These are phyloP conservation scores for Emys orbicularis DNA, from an alignment of 2,797 vertebrate genomes.

Conservation along the genomic window DNA sequence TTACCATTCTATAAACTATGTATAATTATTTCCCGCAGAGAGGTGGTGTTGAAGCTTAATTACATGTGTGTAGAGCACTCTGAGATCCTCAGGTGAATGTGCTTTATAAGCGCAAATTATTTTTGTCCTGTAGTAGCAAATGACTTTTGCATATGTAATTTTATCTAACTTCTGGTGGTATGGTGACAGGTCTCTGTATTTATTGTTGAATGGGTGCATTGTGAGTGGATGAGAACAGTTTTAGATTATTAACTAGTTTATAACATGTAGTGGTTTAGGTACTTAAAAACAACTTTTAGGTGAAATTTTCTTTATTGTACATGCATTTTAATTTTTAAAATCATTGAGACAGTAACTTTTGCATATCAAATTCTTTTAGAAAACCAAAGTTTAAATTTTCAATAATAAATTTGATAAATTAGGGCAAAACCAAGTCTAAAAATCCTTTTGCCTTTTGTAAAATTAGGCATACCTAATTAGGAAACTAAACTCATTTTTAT, in stretches of 20 bases:
- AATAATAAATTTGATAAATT: not conserved
- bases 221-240: accelerated
- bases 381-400: not conserved
- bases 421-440: not conserved
- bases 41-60: not conserved
- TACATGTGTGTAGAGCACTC: not conserved
- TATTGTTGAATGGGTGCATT: not conserved
- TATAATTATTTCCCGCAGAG: not conserved
- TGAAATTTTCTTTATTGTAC: not conserved
- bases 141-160: not conserved
- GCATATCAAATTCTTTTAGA: not conserved
- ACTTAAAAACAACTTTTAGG: not conserved
- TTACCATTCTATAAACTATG: not conserved
- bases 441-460: not conserved
- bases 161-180: not conserved
- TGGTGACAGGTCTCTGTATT: not conserved
- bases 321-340: not conserved
- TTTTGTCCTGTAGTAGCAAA: constrained; percentile 13
- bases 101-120: not conserved
- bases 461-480: not conserved
- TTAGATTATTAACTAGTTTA: not conserved
- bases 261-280: accelerated
- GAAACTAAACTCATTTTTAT: not conserved
- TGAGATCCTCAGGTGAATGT: not conserved
- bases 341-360: not conserved